These are phyloP conservation scores for Heptranchias perlo DNA, from an alignment of 2,113 vertebrate species.

Conservation along the genomic window DNA sequence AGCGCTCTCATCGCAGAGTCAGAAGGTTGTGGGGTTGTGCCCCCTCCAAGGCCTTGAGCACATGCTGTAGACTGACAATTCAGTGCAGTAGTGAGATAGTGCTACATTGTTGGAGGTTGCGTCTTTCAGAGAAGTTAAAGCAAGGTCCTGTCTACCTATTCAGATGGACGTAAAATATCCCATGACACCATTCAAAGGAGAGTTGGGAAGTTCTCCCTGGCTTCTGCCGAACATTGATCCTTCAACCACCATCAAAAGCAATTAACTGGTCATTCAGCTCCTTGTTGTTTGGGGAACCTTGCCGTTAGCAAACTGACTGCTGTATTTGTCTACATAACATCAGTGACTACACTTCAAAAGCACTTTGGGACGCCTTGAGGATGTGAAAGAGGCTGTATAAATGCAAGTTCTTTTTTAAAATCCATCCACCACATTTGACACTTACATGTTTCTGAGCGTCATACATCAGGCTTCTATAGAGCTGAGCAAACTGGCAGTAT, in stretches of 20 bases:
- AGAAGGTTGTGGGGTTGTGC: background rate
- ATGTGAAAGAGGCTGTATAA: too few species aligned
- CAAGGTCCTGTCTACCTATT: too few species aligned
- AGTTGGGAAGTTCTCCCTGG: background rate
- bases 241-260: background rate
- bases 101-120: background rate
- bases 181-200: background rate
- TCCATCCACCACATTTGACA: background rate
- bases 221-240: background rate
- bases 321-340: background rate
- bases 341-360: background rate
- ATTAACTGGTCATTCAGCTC: background rate
- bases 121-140: background rate
- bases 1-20: too few species aligned
- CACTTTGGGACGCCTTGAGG: background rate
- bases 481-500: constrained; percentile 86
- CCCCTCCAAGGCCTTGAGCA: too few species aligned
- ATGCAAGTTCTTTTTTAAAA: background rate
- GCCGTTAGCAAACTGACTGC: background rate
- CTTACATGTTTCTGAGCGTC: constrained; percentile 88
- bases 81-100: background rate
- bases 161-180: background rate
- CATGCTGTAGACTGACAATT: background rate
- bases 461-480: constrained; percentile 94
- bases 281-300: background rate